phyloP scores from a whole-genome alignment of 2,888 invertebrate species.

The Phortica okadai region DNA sequence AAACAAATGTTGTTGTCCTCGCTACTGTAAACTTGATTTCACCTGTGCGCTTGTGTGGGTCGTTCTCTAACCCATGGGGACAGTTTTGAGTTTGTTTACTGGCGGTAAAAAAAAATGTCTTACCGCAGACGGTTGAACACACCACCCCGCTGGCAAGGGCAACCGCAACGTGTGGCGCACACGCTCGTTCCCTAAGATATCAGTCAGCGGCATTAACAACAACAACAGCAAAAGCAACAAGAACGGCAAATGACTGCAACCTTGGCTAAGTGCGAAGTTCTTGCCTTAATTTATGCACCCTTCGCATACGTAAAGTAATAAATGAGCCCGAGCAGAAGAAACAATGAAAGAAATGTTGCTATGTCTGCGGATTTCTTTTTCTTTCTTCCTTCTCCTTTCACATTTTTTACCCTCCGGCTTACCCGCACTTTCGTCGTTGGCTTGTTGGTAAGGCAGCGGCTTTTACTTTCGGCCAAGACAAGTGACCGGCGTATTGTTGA shows the following conservation, averaged over 20 bases:
- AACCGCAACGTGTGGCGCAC: conserved; percentile 16
- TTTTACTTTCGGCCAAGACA: conserved; percentile 20
- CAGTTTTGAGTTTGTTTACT: conserved; percentile 35
- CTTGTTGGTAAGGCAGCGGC: not conserved
- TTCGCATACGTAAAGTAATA: conserved; percentile 36
- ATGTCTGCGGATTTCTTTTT: conserved; percentile 53
- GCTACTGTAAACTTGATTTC: conserved; percentile 33
- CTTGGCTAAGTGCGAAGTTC: conserved; percentile 45
- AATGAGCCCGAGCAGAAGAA: not conserved
- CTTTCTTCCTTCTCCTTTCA: not conserved
- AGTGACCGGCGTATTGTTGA: conserved; percentile 43
- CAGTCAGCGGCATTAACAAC: not conserved
- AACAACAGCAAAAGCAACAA: no score
- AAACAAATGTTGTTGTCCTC: conserved; percentile 6
- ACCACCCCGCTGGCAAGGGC: not conserved
- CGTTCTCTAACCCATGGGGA: conserved; percentile 29
- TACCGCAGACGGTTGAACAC: conserved; percentile 10
- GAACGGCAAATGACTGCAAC: conserved; percentile 50
- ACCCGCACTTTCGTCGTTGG: not conserved
- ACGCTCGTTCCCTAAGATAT: not conserved
- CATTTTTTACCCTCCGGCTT: conserved; percentile 30
- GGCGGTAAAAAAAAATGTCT: conserved; percentile 39
- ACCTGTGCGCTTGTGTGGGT: conserved; percentile 38
- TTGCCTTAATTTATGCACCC: conserved; percentile 71
- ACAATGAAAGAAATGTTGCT: conserved; percentile 44